Conservation (phyloP, 2,113 vertebrate species). For the Anseranas semipalmata region DNA sequence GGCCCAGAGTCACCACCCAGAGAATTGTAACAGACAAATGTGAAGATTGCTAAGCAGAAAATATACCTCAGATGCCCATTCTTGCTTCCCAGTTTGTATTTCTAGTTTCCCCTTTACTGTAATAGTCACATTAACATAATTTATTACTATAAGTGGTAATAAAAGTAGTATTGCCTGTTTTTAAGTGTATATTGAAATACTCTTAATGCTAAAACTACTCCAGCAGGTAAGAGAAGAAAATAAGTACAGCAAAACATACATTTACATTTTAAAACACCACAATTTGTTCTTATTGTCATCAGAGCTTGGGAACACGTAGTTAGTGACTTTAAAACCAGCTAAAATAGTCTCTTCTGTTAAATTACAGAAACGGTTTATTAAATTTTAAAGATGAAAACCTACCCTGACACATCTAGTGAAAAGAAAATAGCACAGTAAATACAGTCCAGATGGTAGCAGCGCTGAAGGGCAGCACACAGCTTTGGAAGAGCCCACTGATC, state of each 20-base stretch:
- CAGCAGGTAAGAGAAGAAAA: background rate
- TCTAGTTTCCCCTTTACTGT: background rate
- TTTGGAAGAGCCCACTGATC: background rate
- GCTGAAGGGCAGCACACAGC: background rate
- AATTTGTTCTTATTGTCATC: conserved; percentile 12
- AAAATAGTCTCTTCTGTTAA: background rate
- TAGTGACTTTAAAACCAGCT: background rate
- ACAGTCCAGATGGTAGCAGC: background rate
- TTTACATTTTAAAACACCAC: background rate
- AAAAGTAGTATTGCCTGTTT: conserved; percentile 20
- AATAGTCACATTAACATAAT: background rate
- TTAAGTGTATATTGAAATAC: background rate
- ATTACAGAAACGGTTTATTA: background rate
- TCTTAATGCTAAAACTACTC: background rate
- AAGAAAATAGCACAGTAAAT: background rate
- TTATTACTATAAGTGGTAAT: background rate
- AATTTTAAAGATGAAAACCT: background rate
- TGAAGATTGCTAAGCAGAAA: background rate
- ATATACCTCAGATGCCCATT: background rate
- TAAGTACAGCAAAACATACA: background rate
- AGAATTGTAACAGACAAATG: background rate
- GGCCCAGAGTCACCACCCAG: background rate
- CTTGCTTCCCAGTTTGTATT: background rate
- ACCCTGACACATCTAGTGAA: background rate
- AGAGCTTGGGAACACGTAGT: background rate